Evolutionary conservation across 2,113 vertebrate genomes (phyloP).

Genomic region (rat (Rattus norvegicus)): DNA sequence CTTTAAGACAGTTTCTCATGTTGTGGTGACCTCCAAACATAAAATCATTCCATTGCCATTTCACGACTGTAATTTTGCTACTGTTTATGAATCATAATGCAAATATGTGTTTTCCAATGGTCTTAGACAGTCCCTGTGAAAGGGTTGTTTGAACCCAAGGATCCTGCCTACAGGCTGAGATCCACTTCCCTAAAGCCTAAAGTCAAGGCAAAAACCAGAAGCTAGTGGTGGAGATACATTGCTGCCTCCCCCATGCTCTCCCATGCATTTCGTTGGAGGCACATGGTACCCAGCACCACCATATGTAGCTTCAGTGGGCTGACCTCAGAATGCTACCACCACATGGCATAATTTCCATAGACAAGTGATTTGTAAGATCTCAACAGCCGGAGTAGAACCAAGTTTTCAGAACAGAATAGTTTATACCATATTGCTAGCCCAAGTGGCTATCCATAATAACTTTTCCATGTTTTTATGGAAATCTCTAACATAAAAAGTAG

Average conservation of each 20-base stretch:
- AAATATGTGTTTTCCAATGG: neutral
- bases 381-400: neutral
- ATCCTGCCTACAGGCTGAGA: neutral
- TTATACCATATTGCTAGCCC: neutral
- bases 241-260: neutral
- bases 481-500: neutral
- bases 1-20: neutral
- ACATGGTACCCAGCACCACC: neutral
- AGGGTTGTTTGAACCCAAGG: neutral
- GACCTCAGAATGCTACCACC: neutral
- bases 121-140: neutral
- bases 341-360: neutral
- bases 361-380: neutral
- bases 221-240: neutral
- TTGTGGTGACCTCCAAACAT: no score
- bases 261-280: neutral
- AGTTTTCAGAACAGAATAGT: neutral
- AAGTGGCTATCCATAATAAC: neutral
- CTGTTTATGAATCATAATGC: neutral
- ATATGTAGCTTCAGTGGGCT: neutral
- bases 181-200: neutral
- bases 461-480: neutral
- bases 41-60: neutral
- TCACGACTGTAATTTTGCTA: neutral
- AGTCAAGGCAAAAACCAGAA: neutral